Evolutionary conservation across 2,888 invertebrate species (phyloP).

Genomic region (Anarsia innoxiella): DNA sequence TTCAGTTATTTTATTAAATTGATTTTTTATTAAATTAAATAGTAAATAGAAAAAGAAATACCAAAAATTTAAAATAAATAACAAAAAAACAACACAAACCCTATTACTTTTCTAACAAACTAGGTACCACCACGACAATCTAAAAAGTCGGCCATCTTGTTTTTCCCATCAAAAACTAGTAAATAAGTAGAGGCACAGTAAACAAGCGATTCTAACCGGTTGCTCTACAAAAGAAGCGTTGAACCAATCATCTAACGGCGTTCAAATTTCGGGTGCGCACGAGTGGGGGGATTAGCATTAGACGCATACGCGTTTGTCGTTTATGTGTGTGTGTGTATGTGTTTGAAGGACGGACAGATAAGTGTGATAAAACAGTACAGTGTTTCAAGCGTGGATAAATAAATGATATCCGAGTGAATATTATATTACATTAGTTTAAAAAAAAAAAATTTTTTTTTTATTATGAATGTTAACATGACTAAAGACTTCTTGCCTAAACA

Average conservation of each 20-base stretch:
- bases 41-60: neutral
- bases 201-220: slow-evolving; percentile 11
- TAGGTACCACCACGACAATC: too few species aligned
- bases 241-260: slow-evolving; percentile 61
- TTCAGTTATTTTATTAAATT: too few species aligned
- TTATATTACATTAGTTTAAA: too few species aligned
- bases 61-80: neutral
- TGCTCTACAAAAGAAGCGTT: slow-evolving; percentile 18
- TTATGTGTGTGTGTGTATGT: slow-evolving; percentile 12
- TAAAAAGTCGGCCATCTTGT: slow-evolving; percentile 6
- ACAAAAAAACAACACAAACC: too few species aligned
- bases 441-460: too few species aligned
- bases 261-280: slow-evolving; percentile 63
- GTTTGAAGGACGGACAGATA: neutral
- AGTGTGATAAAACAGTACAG: too few species aligned
- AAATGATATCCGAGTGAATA: too few species aligned
- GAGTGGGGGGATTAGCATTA: slow-evolving; percentile 42
- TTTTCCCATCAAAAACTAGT: neutral
- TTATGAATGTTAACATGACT: too few species aligned
- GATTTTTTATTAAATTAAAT: neutral
- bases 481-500: too few species aligned
- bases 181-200: slow-evolving; percentile 3
- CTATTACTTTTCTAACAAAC: too few species aligned
- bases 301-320: slow-evolving; percentile 34
- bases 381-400: too few species aligned